These are phyloP conservation scores for Xenus cinereus DNA, from an alignment of 2,113 vertebrate genomes.

Conservation along the genomic window DNA sequence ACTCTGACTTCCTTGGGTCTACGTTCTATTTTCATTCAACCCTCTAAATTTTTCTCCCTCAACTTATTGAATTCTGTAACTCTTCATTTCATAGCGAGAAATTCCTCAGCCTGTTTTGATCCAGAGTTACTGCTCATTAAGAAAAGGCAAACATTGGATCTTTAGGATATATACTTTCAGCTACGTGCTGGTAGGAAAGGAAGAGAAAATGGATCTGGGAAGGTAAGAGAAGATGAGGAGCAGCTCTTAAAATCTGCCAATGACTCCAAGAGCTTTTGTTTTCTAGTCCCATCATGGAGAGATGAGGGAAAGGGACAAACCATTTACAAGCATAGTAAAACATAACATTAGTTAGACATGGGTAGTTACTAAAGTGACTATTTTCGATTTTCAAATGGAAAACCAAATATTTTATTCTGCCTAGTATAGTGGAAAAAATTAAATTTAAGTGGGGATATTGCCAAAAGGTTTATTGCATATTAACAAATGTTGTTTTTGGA, in stretches of 20 bases:
- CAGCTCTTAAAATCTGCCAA: neutral
- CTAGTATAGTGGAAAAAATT: neutral
- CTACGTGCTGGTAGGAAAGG: neutral
- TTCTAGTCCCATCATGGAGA: neutral
- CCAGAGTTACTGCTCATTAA: neutral
- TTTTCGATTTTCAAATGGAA: neutral
- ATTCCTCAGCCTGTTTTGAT: neutral
- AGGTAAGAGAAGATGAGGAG: neutral
- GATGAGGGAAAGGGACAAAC: neutral
- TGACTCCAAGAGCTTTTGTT: neutral
- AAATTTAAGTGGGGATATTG: neutral
- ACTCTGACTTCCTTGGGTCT: neutral
- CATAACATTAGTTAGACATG: neutral
- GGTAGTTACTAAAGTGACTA: neutral
- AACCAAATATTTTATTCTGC: neutral
- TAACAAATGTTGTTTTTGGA: constrained; percentile 12
- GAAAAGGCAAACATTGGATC: neutral
- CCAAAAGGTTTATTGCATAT: neutral
- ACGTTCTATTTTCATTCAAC: neutral
- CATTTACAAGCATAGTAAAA: neutral
- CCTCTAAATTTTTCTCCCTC: neutral
- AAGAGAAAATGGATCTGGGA: neutral
- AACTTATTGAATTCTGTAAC: neutral
- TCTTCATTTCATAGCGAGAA: neutral
- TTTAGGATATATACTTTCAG: neutral